phyloP scores from a whole-genome alignment of 2,797 vertebrate genomes.

The Enteromius paludinosus region DNA sequence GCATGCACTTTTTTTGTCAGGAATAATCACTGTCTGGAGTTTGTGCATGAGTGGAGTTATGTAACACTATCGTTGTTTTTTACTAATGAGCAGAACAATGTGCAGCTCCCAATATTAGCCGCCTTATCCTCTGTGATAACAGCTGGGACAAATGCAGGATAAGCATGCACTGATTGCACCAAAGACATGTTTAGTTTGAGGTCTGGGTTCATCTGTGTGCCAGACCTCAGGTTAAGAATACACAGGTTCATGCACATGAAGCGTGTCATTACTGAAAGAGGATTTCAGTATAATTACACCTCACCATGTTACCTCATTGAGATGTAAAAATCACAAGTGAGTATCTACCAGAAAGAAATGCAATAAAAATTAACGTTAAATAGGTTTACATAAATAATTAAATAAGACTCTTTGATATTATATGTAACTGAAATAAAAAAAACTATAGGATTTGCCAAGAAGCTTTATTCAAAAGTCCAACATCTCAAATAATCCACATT shows the following conservation, averaged over 20 bases:
- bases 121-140: conserved; percentile 26
- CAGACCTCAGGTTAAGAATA: background rate
- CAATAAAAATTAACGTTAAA: background rate
- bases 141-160: conserved; percentile 19
- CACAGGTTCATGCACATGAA: background rate
- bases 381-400: too few relatives aligned
- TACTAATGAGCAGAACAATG: background rate
- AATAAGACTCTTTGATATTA: background rate
- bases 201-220: background rate
- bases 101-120: background rate
- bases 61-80: background rate
- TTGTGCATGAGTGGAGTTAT: conserved; percentile 1
- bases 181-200: background rate
- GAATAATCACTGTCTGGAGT: background rate
- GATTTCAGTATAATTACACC: background rate
- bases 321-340: conserved; percentile 1
- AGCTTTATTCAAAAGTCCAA: background rate
- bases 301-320: background rate
- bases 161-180: conserved; percentile 4
- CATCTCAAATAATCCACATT: background rate
- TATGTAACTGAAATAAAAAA: background rate
- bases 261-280: background rate
- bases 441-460: background rate
- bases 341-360: background rate
- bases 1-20: background rate